Evolutionary conservation across 2,797 vertebrate genomes (phyloP).

Genomic region (Euthynnus affinis): DNA sequence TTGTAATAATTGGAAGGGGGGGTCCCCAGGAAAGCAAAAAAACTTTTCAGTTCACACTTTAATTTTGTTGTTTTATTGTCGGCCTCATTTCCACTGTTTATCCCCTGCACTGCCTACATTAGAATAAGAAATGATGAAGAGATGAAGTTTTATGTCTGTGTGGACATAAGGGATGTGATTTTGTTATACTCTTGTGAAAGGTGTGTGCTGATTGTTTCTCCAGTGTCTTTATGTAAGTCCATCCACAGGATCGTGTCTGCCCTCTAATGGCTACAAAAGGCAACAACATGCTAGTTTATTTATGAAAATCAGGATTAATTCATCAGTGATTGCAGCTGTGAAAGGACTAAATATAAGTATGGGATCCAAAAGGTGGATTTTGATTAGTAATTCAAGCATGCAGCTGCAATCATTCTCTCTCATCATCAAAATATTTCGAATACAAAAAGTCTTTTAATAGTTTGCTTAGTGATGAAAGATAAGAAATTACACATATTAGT

Average conservation of each 20-base stretch:
- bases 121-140: too few species aligned
- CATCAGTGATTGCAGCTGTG: slow-evolving; percentile 27
- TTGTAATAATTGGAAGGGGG: not conserved
- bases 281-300: slow-evolving; percentile 11
- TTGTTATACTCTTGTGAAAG: slow-evolving; percentile 41
- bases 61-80: slow-evolving; percentile 33
- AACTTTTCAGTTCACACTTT: slow-evolving; percentile 7
- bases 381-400: slow-evolving; percentile 32
- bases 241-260: slow-evolving; percentile 61
- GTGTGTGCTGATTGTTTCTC: slow-evolving; percentile 12
- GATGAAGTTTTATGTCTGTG: slow-evolving; percentile 45
- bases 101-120: not conserved
- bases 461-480: slow-evolving; percentile 22
- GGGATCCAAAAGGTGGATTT: slow-evolving; percentile 30
- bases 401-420: not conserved
- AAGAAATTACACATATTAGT: slow-evolving; percentile 41
- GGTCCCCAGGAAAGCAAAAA: not conserved
- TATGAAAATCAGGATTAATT: slow-evolving; percentile 23
- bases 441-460: not conserved
- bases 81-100: slow-evolving; percentile 17
- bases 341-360: slow-evolving; percentile 31
- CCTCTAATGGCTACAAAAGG: slow-evolving; percentile 66
- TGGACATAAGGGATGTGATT: slow-evolving; percentile 43
- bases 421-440: slow-evolving; percentile 12
- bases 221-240: not conserved